These are phyloP conservation scores for Aphelinus atriplicis DNA, from an alignment of 1,140 invertebrate species.

Conservation along the genomic window DNA sequence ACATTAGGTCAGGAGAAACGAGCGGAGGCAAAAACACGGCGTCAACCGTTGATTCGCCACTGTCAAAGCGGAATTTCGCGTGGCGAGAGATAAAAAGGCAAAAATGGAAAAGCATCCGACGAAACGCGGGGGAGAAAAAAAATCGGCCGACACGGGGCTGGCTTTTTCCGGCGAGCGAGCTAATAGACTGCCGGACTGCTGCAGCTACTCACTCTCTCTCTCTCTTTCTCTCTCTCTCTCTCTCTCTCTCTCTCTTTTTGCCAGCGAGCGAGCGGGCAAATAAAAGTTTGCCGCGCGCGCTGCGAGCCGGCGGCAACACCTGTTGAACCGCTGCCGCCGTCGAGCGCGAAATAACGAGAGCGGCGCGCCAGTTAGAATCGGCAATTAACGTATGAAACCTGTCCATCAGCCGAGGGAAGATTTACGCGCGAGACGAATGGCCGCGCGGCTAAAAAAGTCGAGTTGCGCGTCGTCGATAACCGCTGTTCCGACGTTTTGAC, in stretches of 20 bases:
- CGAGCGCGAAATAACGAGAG: slow-evolving; percentile 42
- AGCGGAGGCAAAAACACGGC: background rate
- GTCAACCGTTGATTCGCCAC: slow-evolving; percentile 22
- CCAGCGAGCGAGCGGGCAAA: slow-evolving; percentile 46
- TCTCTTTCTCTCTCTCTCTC: slow-evolving; percentile 40
- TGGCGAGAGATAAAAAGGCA: slow-evolving; percentile 30
- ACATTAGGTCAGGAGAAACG: slow-evolving; percentile 18
- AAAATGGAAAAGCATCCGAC: slow-evolving; percentile 36
- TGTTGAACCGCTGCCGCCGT: slow-evolving; percentile 56
- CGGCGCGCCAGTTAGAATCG: slow-evolving; percentile 40
- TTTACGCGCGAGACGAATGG: slow-evolving; percentile 46
- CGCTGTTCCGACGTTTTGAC: no score
- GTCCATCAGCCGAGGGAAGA: slow-evolving; percentile 58
- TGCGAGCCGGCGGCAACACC: slow-evolving; percentile 54
- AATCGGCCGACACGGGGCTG: slow-evolving; percentile 57
- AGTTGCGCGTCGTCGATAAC: background rate
- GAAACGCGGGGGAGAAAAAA: slow-evolving; percentile 43
- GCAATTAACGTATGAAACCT: slow-evolving; percentile 63
- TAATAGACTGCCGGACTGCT: slow-evolving; percentile 59
- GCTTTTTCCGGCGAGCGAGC: slow-evolving; percentile 60
- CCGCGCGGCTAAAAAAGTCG: slow-evolving; percentile 1
- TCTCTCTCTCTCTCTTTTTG: slow-evolving; percentile 32
- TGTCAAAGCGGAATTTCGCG: slow-evolving; percentile 15
- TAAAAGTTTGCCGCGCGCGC: slow-evolving; percentile 64
- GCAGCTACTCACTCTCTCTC: slow-evolving; percentile 41